These are phyloP conservation scores for Pseudopleuronectes americanus DNA, from an alignment of 2,797 vertebrate genomes.

Conservation along the genomic window DNA sequence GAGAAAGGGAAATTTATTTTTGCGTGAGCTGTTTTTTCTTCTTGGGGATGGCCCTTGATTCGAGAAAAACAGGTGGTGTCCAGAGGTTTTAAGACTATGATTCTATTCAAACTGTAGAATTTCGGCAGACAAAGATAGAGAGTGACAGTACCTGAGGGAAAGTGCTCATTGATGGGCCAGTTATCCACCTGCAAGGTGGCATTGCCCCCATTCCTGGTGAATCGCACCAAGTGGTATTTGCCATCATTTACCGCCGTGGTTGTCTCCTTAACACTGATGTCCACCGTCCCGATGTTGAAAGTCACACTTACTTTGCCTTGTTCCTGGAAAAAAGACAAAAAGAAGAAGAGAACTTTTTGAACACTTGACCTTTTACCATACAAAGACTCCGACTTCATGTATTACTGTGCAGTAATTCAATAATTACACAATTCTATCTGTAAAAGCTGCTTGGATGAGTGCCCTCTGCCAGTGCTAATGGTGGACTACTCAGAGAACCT, in stretches of 20 bases:
- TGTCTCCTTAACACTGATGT: conserved; percentile 94
- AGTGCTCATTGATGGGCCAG: conserved; percentile 97
- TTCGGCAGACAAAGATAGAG: conserved; percentile 12
- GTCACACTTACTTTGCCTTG: conserved; percentile 96
- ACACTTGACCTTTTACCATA: not conserved
- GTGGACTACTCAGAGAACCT: conserved; percentile 64
- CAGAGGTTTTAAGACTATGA: conserved; percentile 55
- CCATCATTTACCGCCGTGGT: conserved; percentile 92
- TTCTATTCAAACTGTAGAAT: not conserved
- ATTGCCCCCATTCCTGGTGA: conserved; percentile 96
- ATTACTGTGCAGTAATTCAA: conserved; percentile 46
- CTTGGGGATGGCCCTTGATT: conserved; percentile 10
- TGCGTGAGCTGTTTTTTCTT: not conserved
- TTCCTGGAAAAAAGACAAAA: conserved; percentile 82
- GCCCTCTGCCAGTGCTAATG: conserved; percentile 63
- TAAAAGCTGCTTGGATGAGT: conserved; percentile 64
- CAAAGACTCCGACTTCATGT: conserved; percentile 9
- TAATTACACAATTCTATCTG: conserved; percentile 65
- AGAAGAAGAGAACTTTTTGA: not conserved
- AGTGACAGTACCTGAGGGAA: conserved; percentile 90
- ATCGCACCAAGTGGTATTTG: conserved; percentile 95
- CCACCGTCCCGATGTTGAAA: conserved; percentile 97
- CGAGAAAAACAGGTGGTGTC: conserved; percentile 67
- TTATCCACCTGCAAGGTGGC: conserved; percentile 97
- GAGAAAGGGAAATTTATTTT: not conserved